Conservation (phyloP, 2,888 invertebrate genomes). For the Galerucella nymphaeae region DNA sequence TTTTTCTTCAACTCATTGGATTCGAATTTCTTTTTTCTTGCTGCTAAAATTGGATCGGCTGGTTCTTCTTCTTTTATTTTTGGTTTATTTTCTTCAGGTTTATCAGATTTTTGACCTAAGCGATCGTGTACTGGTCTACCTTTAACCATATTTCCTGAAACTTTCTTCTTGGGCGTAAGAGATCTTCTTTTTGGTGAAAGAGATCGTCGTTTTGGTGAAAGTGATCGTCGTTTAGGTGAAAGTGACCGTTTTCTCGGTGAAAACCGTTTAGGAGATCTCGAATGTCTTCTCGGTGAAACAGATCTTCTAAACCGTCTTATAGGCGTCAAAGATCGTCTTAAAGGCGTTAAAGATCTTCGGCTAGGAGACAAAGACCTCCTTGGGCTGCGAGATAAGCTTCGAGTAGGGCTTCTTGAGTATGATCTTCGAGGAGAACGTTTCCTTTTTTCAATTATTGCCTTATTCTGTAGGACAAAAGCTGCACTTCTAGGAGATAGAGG, state of each 20-base stretch:
- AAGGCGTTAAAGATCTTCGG: conserved; percentile 49
- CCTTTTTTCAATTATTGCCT: conserved; percentile 63
- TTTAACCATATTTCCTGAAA: background rate
- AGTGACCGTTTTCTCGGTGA: conserved; percentile 42
- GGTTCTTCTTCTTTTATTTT: conserved; percentile 41
- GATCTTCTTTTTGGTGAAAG: conserved; percentile 44
- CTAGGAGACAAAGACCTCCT: conserved; percentile 45
- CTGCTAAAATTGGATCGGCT: conserved; percentile 67
- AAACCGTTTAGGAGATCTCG: conserved; percentile 49
- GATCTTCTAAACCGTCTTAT: conserved; percentile 54
- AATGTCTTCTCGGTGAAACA: conserved; percentile 47
- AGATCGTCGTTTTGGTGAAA: conserved; percentile 45
- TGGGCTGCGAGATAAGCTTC: conserved; percentile 49
- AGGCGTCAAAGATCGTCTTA: conserved; percentile 47
- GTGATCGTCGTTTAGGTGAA: conserved; percentile 42
- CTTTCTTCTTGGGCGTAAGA: conserved; percentile 43
- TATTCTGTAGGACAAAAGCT: conserved; percentile 64
- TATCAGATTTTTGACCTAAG: conserved; percentile 49
- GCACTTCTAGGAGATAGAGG: conserved; percentile 64
- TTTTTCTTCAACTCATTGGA: conserved; percentile 64
- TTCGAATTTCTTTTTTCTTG: conserved; percentile 68
- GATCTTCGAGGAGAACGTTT: conserved; percentile 62
- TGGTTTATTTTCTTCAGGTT: conserved; percentile 40
- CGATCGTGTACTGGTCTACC: conserved; percentile 50
- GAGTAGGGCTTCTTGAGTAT: conserved; percentile 63